Base-by-base conservation (phyloP, 92 coral and sea anemone genomes). In the Micromussa lordhowensis region DNA sequence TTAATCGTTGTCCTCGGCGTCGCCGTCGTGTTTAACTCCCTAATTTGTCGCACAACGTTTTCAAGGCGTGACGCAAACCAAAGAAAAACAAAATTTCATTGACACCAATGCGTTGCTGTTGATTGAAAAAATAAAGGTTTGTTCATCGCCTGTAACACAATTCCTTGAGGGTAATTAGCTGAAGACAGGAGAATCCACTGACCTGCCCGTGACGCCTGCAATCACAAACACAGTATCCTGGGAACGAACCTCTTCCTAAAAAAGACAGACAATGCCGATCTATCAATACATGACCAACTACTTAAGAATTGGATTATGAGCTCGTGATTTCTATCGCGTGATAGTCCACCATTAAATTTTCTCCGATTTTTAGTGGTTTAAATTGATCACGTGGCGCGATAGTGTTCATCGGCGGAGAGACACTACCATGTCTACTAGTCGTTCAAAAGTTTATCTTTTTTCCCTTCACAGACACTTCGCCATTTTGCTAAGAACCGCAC, bases 141-240 rank as follows among this genome's bases (percentile, higher is more conserved):
- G 18, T 55, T 55, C 22, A 16, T 55, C 61, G 61, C 22, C 61
- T 61, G n/a, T 3, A 22, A 61, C 68, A 61, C 22, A 5, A 61
- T 22, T 16, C 22, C 18, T 55, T 15, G 2, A 19, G 16, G 61
- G 61, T 2, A 55, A 15, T 55, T 16, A 16, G 10, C 16, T 55
- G 61, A 5, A 55, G 2, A 26, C 17, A 26, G 16, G 16, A n/a
- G 24, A 77, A 31, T 32, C 22, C 19, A 34, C 94, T 88, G 81
- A 98, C 99, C 98, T 98, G 86, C 98, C 96, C 40, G 94, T 94
- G 48, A 95, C 96, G 78, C 99, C 95, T 14, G 95, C 99, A 69
- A 98, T 93, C 59, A 95, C 98, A 80, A 98, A 98, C 79, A 98
- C 99, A 0, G 98, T 98, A 87, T 98, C 99, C 90, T 98, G 99